Percentiles rank a stretch among this genome's conserved stretches.
Conservation (phyloP, 2,113 vertebrate genomes). For the Caranx ignobilis region DNA sequence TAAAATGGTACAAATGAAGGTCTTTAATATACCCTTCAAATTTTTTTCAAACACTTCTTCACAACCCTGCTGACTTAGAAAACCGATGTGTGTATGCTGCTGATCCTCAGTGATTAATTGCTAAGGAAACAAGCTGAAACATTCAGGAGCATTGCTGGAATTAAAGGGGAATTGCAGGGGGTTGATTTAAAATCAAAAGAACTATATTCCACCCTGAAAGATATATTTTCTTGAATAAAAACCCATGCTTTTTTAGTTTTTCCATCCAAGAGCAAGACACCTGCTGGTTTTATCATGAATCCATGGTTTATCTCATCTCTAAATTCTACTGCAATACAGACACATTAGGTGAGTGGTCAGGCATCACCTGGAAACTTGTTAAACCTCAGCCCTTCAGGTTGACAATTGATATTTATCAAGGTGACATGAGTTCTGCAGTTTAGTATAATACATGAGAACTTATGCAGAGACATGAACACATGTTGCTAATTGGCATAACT, state of each 20-base stretch:
- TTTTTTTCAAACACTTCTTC: neutral
- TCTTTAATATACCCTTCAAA: neutral
- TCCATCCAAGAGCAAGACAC: neutral
- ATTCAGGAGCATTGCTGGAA: conserved; percentile 5
- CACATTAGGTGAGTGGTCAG: neutral
- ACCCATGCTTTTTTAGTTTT: neutral
- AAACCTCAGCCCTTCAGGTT: neutral
- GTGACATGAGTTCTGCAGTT: neutral
- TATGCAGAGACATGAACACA: conserved; percentile 4
- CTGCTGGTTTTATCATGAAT: neutral
- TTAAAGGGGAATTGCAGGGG: neutral
- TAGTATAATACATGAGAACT: neutral
- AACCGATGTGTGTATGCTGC: neutral
- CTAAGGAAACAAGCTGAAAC: conserved; percentile 7
- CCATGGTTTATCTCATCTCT: neutral
- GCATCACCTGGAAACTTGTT: neutral
- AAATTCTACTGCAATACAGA: neutral
- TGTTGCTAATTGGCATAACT: neutral
- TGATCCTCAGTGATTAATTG: neutral
- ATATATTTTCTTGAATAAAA: neutral
- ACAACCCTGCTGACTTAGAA: neutral
- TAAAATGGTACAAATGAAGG: neutral
- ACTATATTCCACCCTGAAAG: neutral
- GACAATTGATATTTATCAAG: conserved; percentile 5
- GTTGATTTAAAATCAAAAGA: neutral